Evolutionary conservation across 1,140 invertebrate species (phyloP), one percentile per base, ranked within the genome.

Genomic region (Theocolax elegans): DNA sequence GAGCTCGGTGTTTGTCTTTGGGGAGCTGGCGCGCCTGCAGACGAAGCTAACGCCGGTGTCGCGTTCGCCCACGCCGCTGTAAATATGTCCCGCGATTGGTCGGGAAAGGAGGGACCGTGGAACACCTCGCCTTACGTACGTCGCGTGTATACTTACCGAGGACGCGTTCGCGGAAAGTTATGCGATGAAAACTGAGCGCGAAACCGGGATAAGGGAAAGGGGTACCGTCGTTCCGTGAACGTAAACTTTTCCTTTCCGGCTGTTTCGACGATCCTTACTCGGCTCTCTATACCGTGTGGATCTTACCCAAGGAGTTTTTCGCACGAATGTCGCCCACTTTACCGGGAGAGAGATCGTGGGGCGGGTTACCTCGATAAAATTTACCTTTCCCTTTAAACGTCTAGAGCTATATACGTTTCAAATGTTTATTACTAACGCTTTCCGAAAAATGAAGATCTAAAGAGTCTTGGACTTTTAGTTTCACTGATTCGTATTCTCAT

Each of bases 101-200:
- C 27, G 23, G n/a, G 2, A 51, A 27, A n/a, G 13, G n/a, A 44
- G 13, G 42, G 12, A 17, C 6, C 17, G 21, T 8, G 12, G n/a
- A 21, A 46, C 4, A 19, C 6, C 6, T 46, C 4, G n/a, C 19
- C 19, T 46, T 46, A 46, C n/a, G 44, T 46, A n/a, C 19, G n/a
- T 10, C 31, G 29, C 31, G 15, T 58, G 12, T 19, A 21, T 44
- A 17, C 15, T 6, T 44, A 15, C 42, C 12, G 12, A 44, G 15
- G 42, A 15, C 3, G 54, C 35, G 54, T 12, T 4, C n/a, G 54
- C 3, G 13, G 10, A 58, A 58, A 58, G 31, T 58, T 58, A 58
- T 58, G 54, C 29, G 29, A 58, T 19, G 19, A 58, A 58, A 58
- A 35, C 31, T 40, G n/a, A 58, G 35, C 54, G 2, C 17, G 54